Conservation (phyloP, 2,797 vertebrate genomes). For the Sebastes kiyomatsui region DNA sequence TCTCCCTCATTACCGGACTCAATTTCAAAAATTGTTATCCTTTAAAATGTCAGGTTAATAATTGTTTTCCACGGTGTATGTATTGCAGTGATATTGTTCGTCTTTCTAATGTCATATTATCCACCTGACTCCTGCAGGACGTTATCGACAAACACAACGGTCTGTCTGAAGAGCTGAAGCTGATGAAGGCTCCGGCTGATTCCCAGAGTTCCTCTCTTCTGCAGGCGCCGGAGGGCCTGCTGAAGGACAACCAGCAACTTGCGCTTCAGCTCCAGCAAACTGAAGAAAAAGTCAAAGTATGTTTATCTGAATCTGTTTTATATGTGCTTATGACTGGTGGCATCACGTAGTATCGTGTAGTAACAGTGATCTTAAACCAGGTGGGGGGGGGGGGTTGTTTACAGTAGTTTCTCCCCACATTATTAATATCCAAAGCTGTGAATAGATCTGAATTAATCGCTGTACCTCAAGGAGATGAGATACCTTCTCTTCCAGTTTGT, state of each 20-base stretch:
- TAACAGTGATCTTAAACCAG: no score
- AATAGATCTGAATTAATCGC: neutral
- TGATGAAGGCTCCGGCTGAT: conserved; percentile 1
- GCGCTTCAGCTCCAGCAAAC: conserved; percentile 63
- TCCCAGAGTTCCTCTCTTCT: conserved; percentile 71
- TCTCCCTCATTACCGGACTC: no score
- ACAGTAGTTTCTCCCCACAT: no score
- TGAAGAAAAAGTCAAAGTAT: conserved; percentile 78
- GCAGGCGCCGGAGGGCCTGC: conserved; percentile 8
- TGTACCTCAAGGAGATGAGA: neutral
- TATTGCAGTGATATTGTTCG: neutral
- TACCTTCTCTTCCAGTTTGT: no score
- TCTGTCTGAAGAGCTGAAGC: conserved; percentile 30
- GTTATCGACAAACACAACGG: neutral
- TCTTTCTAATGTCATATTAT: neutral
- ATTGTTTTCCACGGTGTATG: neutral
- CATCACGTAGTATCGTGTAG: neutral
- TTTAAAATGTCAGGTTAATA: no score
- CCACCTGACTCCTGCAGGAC: conserved; percentile 13
- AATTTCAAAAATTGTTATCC: no score
- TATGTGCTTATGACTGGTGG: no score
- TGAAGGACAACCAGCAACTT: conserved; percentile 73
- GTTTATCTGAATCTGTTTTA: neutral
- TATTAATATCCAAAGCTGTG: no score
- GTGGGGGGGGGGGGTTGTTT: no score